Evolutionary conservation across 2,888 invertebrate species (phyloP).

Genomic region (Meta bourneti): DNA sequence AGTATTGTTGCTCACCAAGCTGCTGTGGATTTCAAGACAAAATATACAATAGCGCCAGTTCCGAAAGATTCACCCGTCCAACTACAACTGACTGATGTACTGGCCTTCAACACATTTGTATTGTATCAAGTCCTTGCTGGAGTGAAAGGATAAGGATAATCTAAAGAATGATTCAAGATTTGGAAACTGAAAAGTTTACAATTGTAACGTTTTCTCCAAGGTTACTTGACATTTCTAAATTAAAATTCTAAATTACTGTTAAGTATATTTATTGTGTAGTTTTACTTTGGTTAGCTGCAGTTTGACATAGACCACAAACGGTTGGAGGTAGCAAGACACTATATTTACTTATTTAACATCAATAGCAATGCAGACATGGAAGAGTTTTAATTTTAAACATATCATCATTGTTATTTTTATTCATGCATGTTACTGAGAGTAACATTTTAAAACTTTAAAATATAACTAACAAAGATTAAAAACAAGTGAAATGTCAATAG

Average conservation of each 20-base stretch:
- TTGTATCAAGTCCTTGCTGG: neutral
- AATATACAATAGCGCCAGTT: neutral
- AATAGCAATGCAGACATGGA: neutral
- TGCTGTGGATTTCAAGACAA: neutral
- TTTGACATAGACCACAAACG: neutral
- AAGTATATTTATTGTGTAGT: neutral
- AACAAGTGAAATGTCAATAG: too few species aligned
- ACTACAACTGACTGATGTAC: neutral
- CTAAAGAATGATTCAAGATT: neutral
- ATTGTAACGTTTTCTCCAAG: neutral
- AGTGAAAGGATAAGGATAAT: neutral
- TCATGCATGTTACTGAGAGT: too few species aligned
- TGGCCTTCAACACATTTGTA: neutral
- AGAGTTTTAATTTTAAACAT: neutral
- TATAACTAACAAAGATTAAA: too few species aligned
- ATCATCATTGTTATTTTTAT: too few species aligned
- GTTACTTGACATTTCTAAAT: neutral
- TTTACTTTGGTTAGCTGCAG: neutral
- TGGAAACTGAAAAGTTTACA: neutral
- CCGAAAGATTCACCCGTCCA: neutral
- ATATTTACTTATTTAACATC: neutral
- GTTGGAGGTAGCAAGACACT: neutral
- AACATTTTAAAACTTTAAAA: too few species aligned
- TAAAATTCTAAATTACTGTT: neutral
- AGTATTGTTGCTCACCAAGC: neutral